A percentile compares a stretch with the other conserved stretches of the same genome.
phyloP scores from a whole-genome alignment of 2,113 vertebrate genomes.

The Passer domesticus region DNA sequence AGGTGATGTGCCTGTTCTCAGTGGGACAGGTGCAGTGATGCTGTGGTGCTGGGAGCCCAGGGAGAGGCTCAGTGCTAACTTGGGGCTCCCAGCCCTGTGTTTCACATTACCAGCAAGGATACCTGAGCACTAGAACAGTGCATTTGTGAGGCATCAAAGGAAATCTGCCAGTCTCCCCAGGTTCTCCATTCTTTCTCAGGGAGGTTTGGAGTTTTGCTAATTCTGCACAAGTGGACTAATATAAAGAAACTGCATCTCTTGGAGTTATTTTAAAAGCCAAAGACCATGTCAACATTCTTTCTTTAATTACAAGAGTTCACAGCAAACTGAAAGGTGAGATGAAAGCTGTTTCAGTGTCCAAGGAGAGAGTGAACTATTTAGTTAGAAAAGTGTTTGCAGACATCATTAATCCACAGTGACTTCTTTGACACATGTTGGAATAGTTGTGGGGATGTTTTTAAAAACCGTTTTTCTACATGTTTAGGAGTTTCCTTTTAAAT shows the following conservation, averaged over 20 bases:
- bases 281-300: background rate
- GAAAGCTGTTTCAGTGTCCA: background rate
- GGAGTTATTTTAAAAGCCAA: background rate
- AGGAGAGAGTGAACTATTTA: background rate
- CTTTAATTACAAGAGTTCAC: background rate
- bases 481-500: background rate
- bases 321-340: background rate
- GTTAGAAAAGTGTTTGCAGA: background rate
- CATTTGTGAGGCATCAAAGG: rapidly evolving
- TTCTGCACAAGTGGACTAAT: background rate
- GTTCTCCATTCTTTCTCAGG: background rate
- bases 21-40: too few relatives aligned
- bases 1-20: background rate
- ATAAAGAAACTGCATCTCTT: background rate
- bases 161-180: background rate
- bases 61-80: background rate
- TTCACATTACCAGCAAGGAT: rapidly evolving
- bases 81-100: background rate
- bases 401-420: background rate
- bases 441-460: background rate
- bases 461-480: background rate
- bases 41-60: background rate
- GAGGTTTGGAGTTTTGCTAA: background rate
- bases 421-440: background rate
- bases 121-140: rapidly evolving